Conservation (phyloP, 35 echinoderm and acorn worm genomes). For the Heliocidaris erythrogramma region DNA sequence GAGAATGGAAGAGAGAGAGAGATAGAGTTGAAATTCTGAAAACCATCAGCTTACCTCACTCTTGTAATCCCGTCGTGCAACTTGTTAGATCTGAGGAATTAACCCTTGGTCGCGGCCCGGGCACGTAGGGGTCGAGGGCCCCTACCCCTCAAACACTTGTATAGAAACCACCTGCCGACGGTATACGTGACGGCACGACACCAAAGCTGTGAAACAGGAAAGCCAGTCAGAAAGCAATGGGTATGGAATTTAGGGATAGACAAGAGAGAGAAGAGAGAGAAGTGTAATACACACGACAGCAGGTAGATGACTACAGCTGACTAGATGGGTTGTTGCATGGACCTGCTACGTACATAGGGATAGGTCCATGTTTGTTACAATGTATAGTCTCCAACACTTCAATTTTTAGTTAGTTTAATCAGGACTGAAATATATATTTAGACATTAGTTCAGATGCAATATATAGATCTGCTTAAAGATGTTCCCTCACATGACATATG, state of each 20-base stretch:
- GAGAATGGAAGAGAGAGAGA: background rate
- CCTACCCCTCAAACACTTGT: conserved; percentile 5
- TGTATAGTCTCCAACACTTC: background rate
- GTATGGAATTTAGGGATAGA: background rate
- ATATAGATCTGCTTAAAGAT: too few relatives aligned
- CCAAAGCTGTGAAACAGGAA: background rate
- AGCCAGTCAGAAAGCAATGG: background rate
- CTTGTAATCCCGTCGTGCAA: conserved; percentile 43
- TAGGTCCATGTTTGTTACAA: too few relatives aligned
- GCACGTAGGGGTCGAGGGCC: conserved; percentile 8
- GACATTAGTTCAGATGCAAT: background rate
- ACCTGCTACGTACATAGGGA: background rate
- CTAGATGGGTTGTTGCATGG: background rate
- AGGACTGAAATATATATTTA: background rate
- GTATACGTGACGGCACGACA: background rate
- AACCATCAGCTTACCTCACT: conserved; percentile 1
- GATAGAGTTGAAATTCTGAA: background rate
- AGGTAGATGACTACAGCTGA: background rate
- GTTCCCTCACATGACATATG: too few relatives aligned
- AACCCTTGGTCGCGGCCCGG: conserved; percentile 26
- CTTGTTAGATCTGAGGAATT: conserved; percentile 50
- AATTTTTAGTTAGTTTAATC: background rate
- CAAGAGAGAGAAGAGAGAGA: too few relatives aligned
- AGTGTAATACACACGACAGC: background rate
- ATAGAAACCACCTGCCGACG: background rate